Evolutionary conservation across 2,888 invertebrate species (phyloP).

Genomic region (Dasysyrphus tricinctus): DNA sequence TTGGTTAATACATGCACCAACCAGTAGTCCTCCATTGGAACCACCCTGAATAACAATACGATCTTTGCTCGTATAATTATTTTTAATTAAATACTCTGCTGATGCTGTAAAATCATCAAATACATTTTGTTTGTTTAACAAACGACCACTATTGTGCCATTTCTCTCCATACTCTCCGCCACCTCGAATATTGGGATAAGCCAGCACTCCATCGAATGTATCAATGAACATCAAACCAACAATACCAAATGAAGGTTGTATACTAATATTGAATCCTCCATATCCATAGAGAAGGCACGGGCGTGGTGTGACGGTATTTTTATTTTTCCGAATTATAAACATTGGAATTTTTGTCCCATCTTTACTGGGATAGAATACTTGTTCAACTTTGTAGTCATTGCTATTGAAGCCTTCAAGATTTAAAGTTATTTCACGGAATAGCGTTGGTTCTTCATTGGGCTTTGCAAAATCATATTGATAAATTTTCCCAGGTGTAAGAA

Average conservation of each 20-base stretch:
- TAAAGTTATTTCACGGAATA: constrained; percentile 92
- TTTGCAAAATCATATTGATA: constrained; percentile 92
- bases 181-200: constrained; percentile 96
- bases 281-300: constrained; percentile 97
- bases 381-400: constrained; percentile 91
- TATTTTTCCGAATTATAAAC: constrained; percentile 93
- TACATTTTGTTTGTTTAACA: constrained; percentile 97
- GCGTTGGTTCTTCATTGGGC: constrained; percentile 86
- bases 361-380: constrained; percentile 96
- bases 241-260: constrained; percentile 95
- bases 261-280: constrained; percentile 97
- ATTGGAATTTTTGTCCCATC: constrained; percentile 97
- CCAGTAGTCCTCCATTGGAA: constrained; percentile 98
- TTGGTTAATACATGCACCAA: constrained; percentile 97
- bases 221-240: constrained; percentile 94
- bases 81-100: constrained; percentile 92
- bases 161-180: constrained; percentile 99
- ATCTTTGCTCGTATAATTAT: constrained; percentile 90
- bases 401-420: constrained; percentile 92
- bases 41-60: constrained; percentile 96
- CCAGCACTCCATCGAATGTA: constrained; percentile 94
- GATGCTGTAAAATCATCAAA: constrained; percentile 98
- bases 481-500: constrained; percentile 93
- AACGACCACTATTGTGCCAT: constrained; percentile 97
- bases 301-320: constrained; percentile 83